Evolutionary conservation across 1,140 invertebrate genomes (phyloP).

Genomic region (Rhagoletis zephyria): DNA sequence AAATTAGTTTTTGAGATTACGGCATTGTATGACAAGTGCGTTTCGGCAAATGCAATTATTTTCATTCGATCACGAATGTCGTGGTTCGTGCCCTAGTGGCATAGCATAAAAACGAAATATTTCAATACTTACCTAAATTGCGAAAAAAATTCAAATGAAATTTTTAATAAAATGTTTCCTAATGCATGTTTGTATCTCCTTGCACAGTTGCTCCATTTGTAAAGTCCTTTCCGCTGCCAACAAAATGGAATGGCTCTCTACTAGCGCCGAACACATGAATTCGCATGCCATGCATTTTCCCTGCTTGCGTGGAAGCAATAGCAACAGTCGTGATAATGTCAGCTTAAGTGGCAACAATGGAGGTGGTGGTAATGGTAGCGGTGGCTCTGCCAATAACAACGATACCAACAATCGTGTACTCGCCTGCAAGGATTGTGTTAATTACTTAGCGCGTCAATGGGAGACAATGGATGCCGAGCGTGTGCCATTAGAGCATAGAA

Average conservation of each 20-base stretch:
- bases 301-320: slow-evolving; percentile 78
- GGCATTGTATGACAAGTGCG: too few species aligned
- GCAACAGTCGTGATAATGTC: slow-evolving; percentile 56
- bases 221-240: slow-evolving; percentile 80
- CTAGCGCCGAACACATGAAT: slow-evolving; percentile 88
- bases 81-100: too few species aligned
- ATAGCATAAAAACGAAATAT: too few species aligned
- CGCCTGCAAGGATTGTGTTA: slow-evolving; percentile 86
- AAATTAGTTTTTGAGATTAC: too few species aligned
- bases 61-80: too few species aligned
- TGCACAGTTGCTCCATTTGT: slow-evolving; percentile 82
- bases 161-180: too few species aligned
- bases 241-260: slow-evolving; percentile 87
- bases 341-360: slow-evolving; percentile 45
- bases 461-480: slow-evolving; percentile 87
- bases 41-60: too few species aligned
- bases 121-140: too few species aligned
- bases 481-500: slow-evolving; percentile 85
- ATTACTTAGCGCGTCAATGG: slow-evolving; percentile 89
- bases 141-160: too few species aligned
- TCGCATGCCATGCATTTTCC: slow-evolving; percentile 94
- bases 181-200: background rate
- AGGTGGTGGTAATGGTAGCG: slow-evolving; percentile 57
- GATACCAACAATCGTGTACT: slow-evolving; percentile 81
- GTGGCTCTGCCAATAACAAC: slow-evolving; percentile 65